These are phyloP conservation scores for Oreochromis mossambicus DNA, from an alignment of 2,797 vertebrate species.

Conservation along the genomic window DNA sequence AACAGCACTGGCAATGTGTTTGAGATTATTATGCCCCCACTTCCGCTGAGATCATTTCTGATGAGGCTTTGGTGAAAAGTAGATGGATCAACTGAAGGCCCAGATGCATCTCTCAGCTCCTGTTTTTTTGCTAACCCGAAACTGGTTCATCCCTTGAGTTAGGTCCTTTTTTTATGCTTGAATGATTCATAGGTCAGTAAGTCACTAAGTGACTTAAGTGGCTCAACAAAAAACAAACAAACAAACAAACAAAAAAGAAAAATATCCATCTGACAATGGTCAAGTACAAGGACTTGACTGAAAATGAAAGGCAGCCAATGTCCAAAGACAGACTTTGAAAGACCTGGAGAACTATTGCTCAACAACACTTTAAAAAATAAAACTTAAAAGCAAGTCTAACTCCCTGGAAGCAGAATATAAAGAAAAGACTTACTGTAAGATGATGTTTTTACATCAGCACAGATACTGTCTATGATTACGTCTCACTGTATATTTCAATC, in stretches of 20 bases:
- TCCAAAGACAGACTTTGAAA: neutral
- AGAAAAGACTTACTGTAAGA: neutral
- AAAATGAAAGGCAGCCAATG: neutral
- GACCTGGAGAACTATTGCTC: neutral
- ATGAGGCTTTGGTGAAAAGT: neutral
- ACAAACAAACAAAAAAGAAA: neutral
- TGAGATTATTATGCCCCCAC: neutral
- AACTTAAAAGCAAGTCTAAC: neutral
- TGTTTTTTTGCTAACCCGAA: neutral
- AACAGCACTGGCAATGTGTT: neutral
- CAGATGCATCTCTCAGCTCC: rapidly evolving
- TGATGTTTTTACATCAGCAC: neutral
- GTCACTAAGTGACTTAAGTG: rapidly evolving
- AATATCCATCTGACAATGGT: neutral
- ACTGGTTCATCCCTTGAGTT: no score
- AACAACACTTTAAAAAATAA: neutral
- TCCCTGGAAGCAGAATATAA: neutral
- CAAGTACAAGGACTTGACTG: neutral
- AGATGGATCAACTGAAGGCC: neutral
- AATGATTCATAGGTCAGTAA: neutral
- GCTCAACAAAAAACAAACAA: neutral
- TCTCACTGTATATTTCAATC: neutral
- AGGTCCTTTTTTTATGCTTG: neutral
- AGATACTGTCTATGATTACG: neutral
- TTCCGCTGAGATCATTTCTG: neutral